Evolutionary conservation across 2,797 vertebrate genomes (phyloP), one percentile per base, ranked within the genome.

Genomic region (Tiaroga cobitis): DNA sequence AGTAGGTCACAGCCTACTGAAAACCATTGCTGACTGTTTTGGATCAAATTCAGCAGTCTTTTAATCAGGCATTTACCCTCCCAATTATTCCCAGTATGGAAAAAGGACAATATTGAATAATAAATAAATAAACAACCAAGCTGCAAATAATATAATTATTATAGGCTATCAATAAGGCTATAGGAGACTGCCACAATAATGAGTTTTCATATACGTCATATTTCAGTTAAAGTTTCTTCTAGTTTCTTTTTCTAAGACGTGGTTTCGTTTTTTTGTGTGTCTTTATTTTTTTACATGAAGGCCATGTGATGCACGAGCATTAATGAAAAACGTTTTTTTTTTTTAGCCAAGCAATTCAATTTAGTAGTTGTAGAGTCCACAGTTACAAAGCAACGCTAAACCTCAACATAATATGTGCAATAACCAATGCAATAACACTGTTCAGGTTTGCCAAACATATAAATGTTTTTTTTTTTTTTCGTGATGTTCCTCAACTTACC

Each of bases 231-330:
- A 51, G 16, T 51, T 51, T 29, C 43, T 74, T 74, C 4, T 32
- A 74, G 72, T 74, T 51, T 74, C 46, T 74, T 74, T 74, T 74
- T 74, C 72, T 5, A 51, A 21, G 2, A 74, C 46, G 2, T 74
- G 26, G 46, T 74, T 74, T 74, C 46, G 46, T 0, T 72, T 51
- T 73, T 72, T 15, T 26, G 2, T 26, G 2, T 11, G 0, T 24
- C 24, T 39, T 2, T 24, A 3, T 15, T 15, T 39, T 41, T 73
- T 74, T 29, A 32, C 43, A 51, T 49, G 16, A 51, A 74, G 26
- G 26, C 72, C 46, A 29, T 21, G 32, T 68, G 34, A 63, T 63
- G 26, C 15, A 29, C 13, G 26, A 29, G 26, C 61, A 21, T 37
- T 74, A n/a, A 10, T 1, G n/a, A 8, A 73, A 8, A 73, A 46